Evolutionary conservation across 1,140 invertebrate species (phyloP), one percentile per base, ranked within the genome.

Genomic region (Plectus sambesii): DNA sequence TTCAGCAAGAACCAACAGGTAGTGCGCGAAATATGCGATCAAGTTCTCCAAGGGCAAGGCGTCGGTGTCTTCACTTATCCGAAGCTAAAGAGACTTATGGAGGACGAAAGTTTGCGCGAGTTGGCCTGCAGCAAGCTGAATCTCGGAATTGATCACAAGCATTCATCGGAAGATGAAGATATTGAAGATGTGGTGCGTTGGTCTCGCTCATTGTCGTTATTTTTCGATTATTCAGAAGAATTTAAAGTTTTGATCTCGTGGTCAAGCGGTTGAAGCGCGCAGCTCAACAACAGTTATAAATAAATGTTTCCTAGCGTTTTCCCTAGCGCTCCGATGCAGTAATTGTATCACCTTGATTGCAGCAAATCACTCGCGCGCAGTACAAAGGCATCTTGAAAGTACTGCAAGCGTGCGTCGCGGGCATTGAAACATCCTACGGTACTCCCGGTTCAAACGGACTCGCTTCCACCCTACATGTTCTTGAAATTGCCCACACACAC

Each of bases 401-500:
- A 53, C 70, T 96, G 27, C 82, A 84, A 72, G 82, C 87, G 6
- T 80, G 92, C 22, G 79, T 87, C 19, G 79, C 81, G 61, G 94
- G 94, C 6, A 74, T 97, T 45, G 88, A 92, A 67, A 80, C 82
- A 49, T 92, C 87, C 1, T 97, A 85, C 68, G 78, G 80, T 17
- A 94, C 92, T 74, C 87, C 87, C 62, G 88, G 89, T 0, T 76
- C 89, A 0, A 89, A 90, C 43, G 94, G 94, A 20, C 90, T 96
- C 82, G 92, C 92, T 0, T 93, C 87, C 2, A 47, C 64, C 22
- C 69, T 69, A 19, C 65, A 67, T 33, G 75, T 97, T 38, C 80
- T 96, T 53, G 92, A 98, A 76, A 90, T 98, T 66, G 86, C 89
- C 2, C 90, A 98, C 71, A 98, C 92, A 0, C 92, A 98, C 72